Base-by-base conservation (phyloP, 2,797 vertebrate species). In the Poeciliopsis infans region DNA sequence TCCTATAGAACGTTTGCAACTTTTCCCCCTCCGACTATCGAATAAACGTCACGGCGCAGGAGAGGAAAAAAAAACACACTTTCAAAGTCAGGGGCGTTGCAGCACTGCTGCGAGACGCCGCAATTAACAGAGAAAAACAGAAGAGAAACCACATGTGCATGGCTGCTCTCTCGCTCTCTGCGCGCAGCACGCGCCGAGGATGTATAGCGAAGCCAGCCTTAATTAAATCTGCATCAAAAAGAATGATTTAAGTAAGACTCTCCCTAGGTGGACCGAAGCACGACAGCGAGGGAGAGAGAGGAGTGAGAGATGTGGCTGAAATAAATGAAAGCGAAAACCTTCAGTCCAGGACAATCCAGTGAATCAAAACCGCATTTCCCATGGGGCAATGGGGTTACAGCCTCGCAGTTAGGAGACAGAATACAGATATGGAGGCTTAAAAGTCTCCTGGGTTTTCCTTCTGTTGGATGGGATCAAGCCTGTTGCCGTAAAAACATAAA, bases 361-460 rank as follows among this genome's bases (percentile, higher is more conserved):
- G 86, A 89, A 83, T 87, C 82, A 86, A 90, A 92, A 83, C 85
- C 76, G 33, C 33, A 76, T 88, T 91, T 88, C 90, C 92, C 90
- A 88, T 75, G 77, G 79, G 84, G 78, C 82, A 80, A 20, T 20
- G 83, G 83, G 89, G 92, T 85, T 81, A 78, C 4, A 77, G 81
- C 89, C 80, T 82, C 76, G 7, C 76, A 64, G 80, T 55, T 76
- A 72, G 20, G 78, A 76, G 64, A 68, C 75, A 61, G 82, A 83
- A 81, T 77, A 57, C 80, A 89, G 82, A 86, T 82, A 72, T 2
- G 41, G 76, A 51, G 77, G 79, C 85, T 80, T 79, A 25, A 43
- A 51, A 36, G 39, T 89, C 83, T 79, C 86, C 2, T 1, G 13
- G 57, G 79, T 5, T 13, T 39, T 11, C 11, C 64, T 64, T 53